phyloP scores from a whole-genome alignment of 2,888 invertebrate species.

The Habroteleia sp. region DNA sequence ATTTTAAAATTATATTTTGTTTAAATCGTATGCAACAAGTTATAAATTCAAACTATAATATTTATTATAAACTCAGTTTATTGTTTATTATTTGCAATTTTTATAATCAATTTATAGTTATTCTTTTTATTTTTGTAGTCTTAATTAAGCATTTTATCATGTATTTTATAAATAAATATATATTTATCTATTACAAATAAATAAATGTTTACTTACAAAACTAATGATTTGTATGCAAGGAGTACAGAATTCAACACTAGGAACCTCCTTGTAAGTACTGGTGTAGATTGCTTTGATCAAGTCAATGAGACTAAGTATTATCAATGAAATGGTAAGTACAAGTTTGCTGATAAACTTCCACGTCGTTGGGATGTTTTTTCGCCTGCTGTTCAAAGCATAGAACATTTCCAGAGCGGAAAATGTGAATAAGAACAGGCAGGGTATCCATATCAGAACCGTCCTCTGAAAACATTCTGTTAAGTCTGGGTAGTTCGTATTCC shows the following conservation, averaged over 20 bases:
- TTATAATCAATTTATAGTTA: too few species aligned
- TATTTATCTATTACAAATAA: too few species aligned
- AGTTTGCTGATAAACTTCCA: slow-evolving; percentile 88
- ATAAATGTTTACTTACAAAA: slow-evolving; percentile 95
- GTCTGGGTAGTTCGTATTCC: slow-evolving; percentile 91
- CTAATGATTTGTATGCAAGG: slow-evolving; percentile 89
- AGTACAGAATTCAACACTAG: slow-evolving; percentile 88
- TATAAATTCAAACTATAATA: too few species aligned
- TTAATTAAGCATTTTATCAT: too few species aligned
- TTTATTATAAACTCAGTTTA: too few species aligned
- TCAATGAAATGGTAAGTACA: slow-evolving; percentile 84
- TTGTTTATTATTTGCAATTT: too few species aligned
- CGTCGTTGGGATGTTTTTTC: slow-evolving; percentile 86
- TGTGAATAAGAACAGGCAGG: slow-evolving; percentile 91
- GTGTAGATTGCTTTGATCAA: slow-evolving; percentile 85
- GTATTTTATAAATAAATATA: too few species aligned
- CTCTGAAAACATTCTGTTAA: slow-evolving; percentile 95
- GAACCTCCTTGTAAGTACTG: slow-evolving; percentile 82
- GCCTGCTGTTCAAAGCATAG: slow-evolving; percentile 89
- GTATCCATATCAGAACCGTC: slow-evolving; percentile 94
- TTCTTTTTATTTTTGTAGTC: too few species aligned
- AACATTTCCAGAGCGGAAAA: slow-evolving; percentile 88
- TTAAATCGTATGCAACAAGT: too few species aligned
- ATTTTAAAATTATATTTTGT: too few species aligned
- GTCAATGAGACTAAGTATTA: slow-evolving; percentile 87